Conservation (phyloP, 2,888 invertebrate species). For the Falcaria lacertinaria region DNA sequence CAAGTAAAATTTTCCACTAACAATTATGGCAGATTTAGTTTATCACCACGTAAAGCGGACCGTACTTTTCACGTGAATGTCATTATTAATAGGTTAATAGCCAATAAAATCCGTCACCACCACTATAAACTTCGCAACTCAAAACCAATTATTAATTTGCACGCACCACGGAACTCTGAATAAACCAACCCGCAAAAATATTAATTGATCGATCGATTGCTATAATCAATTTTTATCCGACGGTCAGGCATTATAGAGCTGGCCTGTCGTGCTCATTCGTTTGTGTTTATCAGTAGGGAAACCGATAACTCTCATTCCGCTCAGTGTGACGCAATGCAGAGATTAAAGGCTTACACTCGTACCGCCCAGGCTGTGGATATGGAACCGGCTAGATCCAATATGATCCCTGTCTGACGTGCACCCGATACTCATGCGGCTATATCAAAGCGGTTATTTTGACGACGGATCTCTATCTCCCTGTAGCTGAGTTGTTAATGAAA, state of each 20-base stretch:
- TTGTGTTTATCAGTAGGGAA: slow-evolving; percentile 70
- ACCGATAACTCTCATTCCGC: slow-evolving; percentile 75
- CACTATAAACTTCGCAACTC: too few relatives aligned
- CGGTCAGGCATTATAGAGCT: slow-evolving; percentile 56
- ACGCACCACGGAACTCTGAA: slow-evolving; percentile 25
- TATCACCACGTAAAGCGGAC: slow-evolving; percentile 1
- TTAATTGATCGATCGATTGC: slow-evolving; percentile 39
- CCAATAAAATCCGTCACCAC: slow-evolving; percentile 55
- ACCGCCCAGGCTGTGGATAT: slow-evolving; percentile 52
- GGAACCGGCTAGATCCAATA: slow-evolving; percentile 59
- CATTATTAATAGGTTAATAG: slow-evolving; percentile 49
- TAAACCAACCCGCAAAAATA: slow-evolving; percentile 45
- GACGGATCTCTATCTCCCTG: slow-evolving; percentile 16
- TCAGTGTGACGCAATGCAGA: slow-evolving; percentile 73
- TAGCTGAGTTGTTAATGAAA: slow-evolving; percentile 8
- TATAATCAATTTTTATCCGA: slow-evolving; percentile 66
- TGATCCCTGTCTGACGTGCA: slow-evolving; percentile 54
- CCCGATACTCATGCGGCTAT: slow-evolving; percentile 46
- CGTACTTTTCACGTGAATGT: not conserved
- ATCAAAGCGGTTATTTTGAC: slow-evolving; percentile 34
- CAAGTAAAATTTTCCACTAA: slow-evolving; percentile 5
- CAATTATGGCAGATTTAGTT: too few relatives aligned
- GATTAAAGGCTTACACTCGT: slow-evolving; percentile 72
- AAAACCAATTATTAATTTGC: slow-evolving; percentile 47
- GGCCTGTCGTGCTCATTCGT: slow-evolving; percentile 57